phyloP scores from a whole-genome alignment of 2,888 invertebrate species.

The Cosmorhoe ocellata region DNA sequence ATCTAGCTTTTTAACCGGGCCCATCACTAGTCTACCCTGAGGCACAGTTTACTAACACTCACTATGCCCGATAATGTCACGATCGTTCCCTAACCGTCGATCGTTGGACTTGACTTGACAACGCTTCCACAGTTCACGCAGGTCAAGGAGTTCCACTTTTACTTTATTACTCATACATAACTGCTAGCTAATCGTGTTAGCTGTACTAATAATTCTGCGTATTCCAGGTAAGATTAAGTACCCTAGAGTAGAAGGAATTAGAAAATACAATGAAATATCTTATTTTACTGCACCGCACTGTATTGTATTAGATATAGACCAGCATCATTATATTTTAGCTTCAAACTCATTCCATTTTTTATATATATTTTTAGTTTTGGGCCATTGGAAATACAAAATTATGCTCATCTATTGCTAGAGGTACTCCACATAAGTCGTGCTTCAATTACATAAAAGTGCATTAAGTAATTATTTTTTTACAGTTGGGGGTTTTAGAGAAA shows the following conservation, averaged over 20 bases:
- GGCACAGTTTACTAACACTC: slow-evolving; percentile 16
- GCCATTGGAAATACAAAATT: too few species aligned
- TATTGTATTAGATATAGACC: not conserved
- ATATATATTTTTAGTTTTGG: too few species aligned
- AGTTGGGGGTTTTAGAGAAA: slow-evolving; percentile 1
- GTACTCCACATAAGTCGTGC: too few species aligned
- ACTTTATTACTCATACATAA: not conserved
- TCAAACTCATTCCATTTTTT: too few species aligned
- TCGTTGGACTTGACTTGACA: slow-evolving; percentile 51
- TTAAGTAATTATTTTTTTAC: not conserved
- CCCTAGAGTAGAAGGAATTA: too few species aligned
- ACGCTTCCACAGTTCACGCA: slow-evolving; percentile 53
- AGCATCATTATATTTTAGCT: too few species aligned
- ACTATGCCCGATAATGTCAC: slow-evolving; percentile 9
- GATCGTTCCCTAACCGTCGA: slow-evolving; percentile 17
- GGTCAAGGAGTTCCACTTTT: slow-evolving; percentile 48
- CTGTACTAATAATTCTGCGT: too few species aligned
- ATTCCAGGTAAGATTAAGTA: too few species aligned
- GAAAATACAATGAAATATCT: too few species aligned
- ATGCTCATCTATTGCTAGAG: too few species aligned
- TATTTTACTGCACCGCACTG: not conserved
- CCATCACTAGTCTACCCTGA: slow-evolving; percentile 13
- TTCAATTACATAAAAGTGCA: not conserved
- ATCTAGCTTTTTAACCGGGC: not conserved
- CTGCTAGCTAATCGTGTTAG: too few species aligned